Evolutionary conservation across 1,140 invertebrate species (phyloP).

Genomic region (Harpegnathos saltator): DNA sequence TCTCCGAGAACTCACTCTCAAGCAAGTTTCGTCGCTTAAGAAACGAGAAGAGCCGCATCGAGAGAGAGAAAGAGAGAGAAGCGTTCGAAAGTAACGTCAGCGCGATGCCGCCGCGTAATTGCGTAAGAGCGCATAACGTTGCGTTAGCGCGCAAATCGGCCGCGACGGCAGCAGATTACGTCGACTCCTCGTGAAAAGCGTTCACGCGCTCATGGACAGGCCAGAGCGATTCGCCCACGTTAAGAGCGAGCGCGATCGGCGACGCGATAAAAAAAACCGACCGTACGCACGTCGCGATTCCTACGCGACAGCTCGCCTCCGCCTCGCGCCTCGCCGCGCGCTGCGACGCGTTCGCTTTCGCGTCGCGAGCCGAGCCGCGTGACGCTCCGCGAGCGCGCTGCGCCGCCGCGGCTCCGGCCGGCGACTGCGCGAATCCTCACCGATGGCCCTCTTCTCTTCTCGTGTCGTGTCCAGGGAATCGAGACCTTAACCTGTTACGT

Average conservation of each 20-base stretch:
- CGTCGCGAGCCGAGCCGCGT: constrained; percentile 25
- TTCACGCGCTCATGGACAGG: not conserved
- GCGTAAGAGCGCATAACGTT: no score
- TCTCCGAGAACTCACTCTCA: no score
- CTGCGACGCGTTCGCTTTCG: not conserved
- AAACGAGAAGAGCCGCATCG: no score
- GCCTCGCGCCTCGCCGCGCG: not conserved
- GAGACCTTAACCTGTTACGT: constrained; percentile 23
- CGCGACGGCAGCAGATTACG: not conserved
- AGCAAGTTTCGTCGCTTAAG: no score
- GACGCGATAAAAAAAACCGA: constrained; percentile 65
- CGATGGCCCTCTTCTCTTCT: not conserved
- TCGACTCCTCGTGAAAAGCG: constrained; percentile 7
- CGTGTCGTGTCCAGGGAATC: not conserved
- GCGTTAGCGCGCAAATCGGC: no score
- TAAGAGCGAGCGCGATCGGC: constrained; percentile 44
- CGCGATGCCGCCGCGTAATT: no score
- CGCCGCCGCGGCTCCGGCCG: not conserved
- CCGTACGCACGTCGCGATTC: constrained; percentile 40
- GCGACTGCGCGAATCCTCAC: not conserved
- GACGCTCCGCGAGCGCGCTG: constrained; percentile 30
- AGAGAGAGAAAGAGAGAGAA: no score
- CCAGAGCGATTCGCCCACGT: constrained; percentile 39
- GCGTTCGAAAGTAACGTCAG: no score
- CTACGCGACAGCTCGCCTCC: constrained; percentile 54